Evolutionary conservation across 2,113 vertebrate species (phyloP).

Genomic region (Holacanthus passer): DNA sequence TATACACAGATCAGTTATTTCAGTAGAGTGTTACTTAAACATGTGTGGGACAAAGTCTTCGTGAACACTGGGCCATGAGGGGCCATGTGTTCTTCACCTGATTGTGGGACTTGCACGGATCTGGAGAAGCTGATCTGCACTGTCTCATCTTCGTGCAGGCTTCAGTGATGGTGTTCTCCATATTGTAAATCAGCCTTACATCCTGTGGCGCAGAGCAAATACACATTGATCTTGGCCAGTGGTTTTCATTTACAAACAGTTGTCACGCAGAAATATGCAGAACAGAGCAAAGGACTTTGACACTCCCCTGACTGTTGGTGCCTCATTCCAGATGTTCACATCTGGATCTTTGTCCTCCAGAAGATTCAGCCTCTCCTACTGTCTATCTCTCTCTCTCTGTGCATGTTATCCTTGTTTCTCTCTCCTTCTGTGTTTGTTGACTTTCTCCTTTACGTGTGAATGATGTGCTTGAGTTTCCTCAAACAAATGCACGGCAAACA

Average conservation of each 20-base stretch:
- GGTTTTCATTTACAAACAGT: neutral
- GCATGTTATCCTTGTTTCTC: neutral
- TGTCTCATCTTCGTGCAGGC: neutral
- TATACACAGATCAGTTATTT: neutral
- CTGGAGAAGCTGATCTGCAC: neutral
- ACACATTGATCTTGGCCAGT: neutral
- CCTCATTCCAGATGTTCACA: constrained; percentile 25
- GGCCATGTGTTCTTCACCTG: neutral
- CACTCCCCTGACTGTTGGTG: neutral
- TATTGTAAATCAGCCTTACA: constrained; percentile 15
- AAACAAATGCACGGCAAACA: neutral
- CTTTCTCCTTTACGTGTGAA: no score
- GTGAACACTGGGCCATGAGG: neutral
- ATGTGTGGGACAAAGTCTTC: neutral
- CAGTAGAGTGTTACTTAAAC: neutral
- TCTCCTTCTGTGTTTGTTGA: neutral
- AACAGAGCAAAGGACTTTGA: constrained; percentile 9
- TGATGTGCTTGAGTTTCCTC: neutral
- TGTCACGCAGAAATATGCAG: constrained; percentile 8
- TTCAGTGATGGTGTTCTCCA: neutral
- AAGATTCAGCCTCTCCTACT: neutral
- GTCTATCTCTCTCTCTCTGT: neutral
- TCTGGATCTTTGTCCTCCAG: neutral
- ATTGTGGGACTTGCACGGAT: neutral
- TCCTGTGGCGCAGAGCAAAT: neutral